phyloP scores from a whole-genome alignment of 2,113 vertebrate species.

The Trichechus manatus region DNA sequence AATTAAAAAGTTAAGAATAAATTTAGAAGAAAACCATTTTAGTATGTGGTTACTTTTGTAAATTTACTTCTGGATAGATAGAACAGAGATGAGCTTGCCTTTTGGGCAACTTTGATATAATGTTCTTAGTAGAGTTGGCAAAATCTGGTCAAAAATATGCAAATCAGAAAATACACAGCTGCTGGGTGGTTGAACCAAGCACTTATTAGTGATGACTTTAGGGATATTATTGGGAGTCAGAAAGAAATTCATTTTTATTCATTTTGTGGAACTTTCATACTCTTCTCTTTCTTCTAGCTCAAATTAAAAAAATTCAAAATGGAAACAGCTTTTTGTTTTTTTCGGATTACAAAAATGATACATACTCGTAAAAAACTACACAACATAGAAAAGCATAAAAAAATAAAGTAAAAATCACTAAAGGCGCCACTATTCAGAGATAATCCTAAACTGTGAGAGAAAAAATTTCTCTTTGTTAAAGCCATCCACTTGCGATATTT shows the following conservation, averaged over 20 bases:
- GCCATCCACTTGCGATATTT: too few relatives aligned
- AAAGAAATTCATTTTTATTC: slow-evolving; percentile 39
- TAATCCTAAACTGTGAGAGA: not conserved
- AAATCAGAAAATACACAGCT: not conserved
- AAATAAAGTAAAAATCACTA: not conserved
- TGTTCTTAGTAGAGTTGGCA: not conserved
- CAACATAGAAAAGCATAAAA: not conserved
- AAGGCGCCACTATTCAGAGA: not conserved
- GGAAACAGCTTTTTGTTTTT: not conserved
- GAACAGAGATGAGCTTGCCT: not conserved
- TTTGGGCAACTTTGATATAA: not conserved
- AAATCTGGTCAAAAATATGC: not conserved
- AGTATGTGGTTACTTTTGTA: not conserved
- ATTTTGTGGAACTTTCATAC: not conserved
- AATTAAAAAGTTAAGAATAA: not conserved
- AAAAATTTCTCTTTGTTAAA: too few relatives aligned
- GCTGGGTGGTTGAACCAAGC: too few relatives aligned
- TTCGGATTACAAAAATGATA: slow-evolving; percentile 12
- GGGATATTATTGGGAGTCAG: not conserved
- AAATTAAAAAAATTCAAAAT: not conserved
- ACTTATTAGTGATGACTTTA: not conserved
- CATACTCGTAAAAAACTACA: not conserved
- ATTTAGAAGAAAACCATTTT: not conserved
- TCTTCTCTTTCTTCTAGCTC: slow-evolving; percentile 18
- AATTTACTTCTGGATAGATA: not conserved